These are phyloP conservation scores for Drosophila infuscata DNA, from an alignment of 2,888 invertebrate species.

Conservation along the genomic window DNA sequence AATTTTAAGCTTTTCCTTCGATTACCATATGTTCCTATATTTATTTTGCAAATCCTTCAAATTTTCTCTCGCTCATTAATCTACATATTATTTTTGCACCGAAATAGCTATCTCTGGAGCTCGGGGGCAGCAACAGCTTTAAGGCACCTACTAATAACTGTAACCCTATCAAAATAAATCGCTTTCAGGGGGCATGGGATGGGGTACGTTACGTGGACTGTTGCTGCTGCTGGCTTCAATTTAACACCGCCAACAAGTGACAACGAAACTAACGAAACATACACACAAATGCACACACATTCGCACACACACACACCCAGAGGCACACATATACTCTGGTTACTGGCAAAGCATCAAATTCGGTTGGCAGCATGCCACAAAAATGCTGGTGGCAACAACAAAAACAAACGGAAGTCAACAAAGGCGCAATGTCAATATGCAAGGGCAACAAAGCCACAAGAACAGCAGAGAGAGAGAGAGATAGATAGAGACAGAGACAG, in stretches of 20 bases:
- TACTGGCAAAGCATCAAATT: slow-evolving; percentile 67
- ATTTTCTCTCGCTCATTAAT: not conserved
- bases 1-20: not conserved
- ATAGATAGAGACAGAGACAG: slow-evolving; percentile 9
- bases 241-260: slow-evolving; percentile 76
- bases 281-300: slow-evolving; percentile 16
- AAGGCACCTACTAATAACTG: slow-evolving; percentile 19
- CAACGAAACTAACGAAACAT: slow-evolving; percentile 57
- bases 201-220: slow-evolving; percentile 40
- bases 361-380: slow-evolving; percentile 74
- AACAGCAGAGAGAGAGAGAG: slow-evolving; percentile 13
- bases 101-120: not conserved
- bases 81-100: not conserved
- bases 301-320: slow-evolving; percentile 9
- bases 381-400: slow-evolving; percentile 54
- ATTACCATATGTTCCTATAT: not conserved
- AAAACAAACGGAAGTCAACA: slow-evolving; percentile 52
- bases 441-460: slow-evolving; percentile 35
- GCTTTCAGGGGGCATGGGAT: slow-evolving; percentile 48
- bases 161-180: slow-evolving; percentile 71
- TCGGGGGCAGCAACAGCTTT: slow-evolving; percentile 15
- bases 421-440: slow-evolving; percentile 49
- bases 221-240: slow-evolving; percentile 66
- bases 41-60: not conserved
- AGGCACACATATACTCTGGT: not conserved